A percentile compares a stretch with the other conserved stretches of the same genome.
These are phyloP conservation scores for Phacellophora camtschatica DNA, from an alignment of 30 jellyfish, hydroid and myxozoan species.

Conservation along the genomic window DNA sequence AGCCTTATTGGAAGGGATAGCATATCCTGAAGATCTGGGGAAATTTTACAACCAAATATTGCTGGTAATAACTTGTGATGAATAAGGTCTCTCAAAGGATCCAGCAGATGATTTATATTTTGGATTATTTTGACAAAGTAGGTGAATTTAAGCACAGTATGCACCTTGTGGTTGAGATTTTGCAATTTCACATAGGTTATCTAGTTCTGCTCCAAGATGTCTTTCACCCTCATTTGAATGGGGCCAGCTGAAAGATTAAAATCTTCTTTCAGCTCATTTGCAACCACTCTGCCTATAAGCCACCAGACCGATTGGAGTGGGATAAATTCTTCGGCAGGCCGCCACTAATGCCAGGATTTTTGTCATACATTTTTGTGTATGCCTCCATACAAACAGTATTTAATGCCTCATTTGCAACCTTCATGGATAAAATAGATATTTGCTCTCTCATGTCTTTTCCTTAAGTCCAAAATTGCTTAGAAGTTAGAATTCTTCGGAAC, in stretches of 20 bases:
- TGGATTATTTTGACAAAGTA: neutral
- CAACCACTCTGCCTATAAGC: neutral
- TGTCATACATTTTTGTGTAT: neutral
- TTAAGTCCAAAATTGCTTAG: neutral
- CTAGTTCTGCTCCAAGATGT: too few species aligned
- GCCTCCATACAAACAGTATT: neutral
- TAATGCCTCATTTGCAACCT: neutral
- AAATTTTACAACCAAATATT: too few species aligned
- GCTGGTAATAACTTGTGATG: too few species aligned
- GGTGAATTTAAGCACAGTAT: neutral
- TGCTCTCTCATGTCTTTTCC: neutral
- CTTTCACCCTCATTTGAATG: too few species aligned
- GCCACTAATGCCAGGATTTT: neutral
- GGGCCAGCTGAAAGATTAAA: neutral
- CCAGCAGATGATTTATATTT: neutral
- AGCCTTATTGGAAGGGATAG: too few species aligned
- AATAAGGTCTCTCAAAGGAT: too few species aligned
- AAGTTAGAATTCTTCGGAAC: neutral
- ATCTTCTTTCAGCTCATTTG: neutral
- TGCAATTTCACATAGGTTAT: neutral
- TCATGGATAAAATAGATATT: neutral
- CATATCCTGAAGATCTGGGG: too few species aligned
- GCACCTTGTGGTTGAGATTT: neutral
- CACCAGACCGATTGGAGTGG: too few species aligned
- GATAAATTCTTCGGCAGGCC: neutral